Conservation (phyloP, 2,113 vertebrate genomes). For the Hippotragus niger region DNA sequence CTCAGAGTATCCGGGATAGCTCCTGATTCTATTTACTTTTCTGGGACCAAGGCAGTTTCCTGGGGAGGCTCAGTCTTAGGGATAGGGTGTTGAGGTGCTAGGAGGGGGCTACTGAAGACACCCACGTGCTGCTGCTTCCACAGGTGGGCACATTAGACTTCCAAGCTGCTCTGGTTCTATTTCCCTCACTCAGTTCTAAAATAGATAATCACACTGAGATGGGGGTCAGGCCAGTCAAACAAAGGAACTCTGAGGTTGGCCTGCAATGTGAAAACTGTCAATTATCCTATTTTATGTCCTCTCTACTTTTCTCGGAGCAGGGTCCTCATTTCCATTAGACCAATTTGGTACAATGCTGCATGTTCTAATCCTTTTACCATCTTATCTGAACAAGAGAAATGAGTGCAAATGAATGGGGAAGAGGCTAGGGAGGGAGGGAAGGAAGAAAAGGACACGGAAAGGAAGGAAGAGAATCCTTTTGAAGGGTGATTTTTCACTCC, state of each 20-base stretch:
- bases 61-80: background rate
- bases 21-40: background rate
- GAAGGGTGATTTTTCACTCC: conserved; percentile 21
- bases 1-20: background rate
- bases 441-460: background rate
- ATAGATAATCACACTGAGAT: conserved; percentile 7
- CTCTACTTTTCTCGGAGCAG: background rate
- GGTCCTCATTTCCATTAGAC: conserved; percentile 48
- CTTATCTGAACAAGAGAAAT: conserved; percentile 53
- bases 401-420: background rate
- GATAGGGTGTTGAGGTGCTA: background rate
- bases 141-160: background rate
- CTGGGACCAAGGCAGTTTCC: background rate
- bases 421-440: background rate
- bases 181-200: conserved; percentile 3
- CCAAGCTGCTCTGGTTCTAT: background rate
- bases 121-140: background rate
- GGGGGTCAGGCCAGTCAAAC: conserved; percentile 31
- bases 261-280: conserved; percentile 50
- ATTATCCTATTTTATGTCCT: conserved; percentile 41
- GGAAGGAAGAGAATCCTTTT: background rate
- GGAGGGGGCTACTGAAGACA: background rate
- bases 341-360: conserved; percentile 29
- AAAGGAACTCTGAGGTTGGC: conserved; percentile 51
- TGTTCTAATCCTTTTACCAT: conserved; percentile 45